phyloP scores from a whole-genome alignment of 2,113 vertebrate species.

The Aldabrachelys gigantea region DNA sequence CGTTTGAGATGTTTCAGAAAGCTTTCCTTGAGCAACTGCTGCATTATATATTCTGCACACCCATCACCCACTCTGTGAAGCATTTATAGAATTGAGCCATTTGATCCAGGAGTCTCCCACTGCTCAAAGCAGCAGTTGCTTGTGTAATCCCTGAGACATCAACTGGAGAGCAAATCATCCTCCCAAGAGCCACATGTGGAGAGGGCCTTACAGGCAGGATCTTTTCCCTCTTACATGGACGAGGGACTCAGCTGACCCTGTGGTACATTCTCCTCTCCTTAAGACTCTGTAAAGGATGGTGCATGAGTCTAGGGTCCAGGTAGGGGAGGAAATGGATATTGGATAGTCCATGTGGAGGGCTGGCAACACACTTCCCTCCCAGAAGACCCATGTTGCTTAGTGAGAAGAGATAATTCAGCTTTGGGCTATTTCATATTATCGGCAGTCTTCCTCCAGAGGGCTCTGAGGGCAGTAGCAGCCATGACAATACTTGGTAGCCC shows the following conservation, averaged over 20 bases:
- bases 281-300: not conserved
- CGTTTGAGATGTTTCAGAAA: not conserved
- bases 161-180: not conserved
- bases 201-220: not conserved
- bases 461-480: conserved; percentile 26
- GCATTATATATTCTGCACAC: not conserved
- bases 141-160: not conserved
- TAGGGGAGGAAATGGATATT: conserved; percentile 15
- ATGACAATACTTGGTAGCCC: not conserved
- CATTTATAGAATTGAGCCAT: rapidly evolving
- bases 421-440: not conserved
- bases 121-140: not conserved
- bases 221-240: not conserved
- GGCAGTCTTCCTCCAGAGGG: not conserved
- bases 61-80: not conserved
- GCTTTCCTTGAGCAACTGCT: not conserved
- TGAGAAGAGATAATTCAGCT: not conserved
- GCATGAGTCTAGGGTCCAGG: not conserved
- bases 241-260: not conserved
- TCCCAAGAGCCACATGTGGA: not conserved
- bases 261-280: not conserved
- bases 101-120: not conserved
- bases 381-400: not conserved
- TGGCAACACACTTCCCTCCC: not conserved
- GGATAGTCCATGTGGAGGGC: not conserved